These are phyloP conservation scores for Notodonta dromedarius DNA, from an alignment of 2,888 invertebrate species.

Conservation along the genomic window DNA sequence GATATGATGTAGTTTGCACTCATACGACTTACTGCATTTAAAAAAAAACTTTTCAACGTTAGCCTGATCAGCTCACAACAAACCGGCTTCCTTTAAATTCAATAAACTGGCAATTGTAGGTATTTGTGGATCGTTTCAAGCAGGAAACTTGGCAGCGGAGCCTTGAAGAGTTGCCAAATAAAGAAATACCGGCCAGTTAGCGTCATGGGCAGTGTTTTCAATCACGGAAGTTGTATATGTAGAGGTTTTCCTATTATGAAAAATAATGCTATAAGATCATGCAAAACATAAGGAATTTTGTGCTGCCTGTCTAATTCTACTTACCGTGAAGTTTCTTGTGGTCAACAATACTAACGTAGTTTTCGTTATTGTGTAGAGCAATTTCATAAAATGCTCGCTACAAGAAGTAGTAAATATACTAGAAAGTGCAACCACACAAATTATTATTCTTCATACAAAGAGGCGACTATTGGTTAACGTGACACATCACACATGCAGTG, in stretches of 20 bases:
- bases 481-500: background rate
- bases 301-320: no score
- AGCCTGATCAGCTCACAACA: background rate
- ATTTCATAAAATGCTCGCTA: background rate
- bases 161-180: background rate
- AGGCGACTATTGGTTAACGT: background rate
- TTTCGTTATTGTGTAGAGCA: no score
- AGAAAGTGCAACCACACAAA: background rate
- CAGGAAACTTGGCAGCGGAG: conserved; percentile 1
- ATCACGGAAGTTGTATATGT: no score
- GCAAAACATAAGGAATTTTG: no score
- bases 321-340: no score
- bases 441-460: background rate
- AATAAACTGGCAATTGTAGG: background rate
- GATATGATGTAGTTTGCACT: no score
- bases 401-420: background rate
- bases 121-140: background rate
- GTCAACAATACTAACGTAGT: no score
- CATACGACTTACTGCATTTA: no score
- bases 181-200: background rate
- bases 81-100: background rate
- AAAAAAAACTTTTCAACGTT: background rate
- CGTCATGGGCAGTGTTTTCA: background rate
- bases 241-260: no score
- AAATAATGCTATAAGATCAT: no score